Conservation (phyloP, 2,888 invertebrate species). For the Notocelia uddmanniana region DNA sequence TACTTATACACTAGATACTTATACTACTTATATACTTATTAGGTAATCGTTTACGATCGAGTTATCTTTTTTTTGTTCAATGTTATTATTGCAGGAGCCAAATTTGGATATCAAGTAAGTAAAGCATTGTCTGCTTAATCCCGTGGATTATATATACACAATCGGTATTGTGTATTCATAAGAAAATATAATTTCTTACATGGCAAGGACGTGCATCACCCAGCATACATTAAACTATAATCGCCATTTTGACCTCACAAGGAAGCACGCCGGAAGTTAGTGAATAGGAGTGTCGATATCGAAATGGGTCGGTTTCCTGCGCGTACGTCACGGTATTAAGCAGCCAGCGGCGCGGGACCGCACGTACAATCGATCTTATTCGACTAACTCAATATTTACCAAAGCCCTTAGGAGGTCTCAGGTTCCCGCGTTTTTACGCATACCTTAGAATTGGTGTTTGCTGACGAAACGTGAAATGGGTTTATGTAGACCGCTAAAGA, state of each 20-base stretch:
- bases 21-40: too few relatives aligned
- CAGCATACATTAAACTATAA: constrained; percentile 30
- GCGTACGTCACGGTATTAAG: constrained; percentile 48
- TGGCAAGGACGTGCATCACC: constrained; percentile 24
- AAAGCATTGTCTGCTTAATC: too few relatives aligned
- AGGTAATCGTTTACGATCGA: too few relatives aligned
- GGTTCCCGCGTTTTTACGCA: constrained; percentile 41
- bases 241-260: constrained; percentile 25
- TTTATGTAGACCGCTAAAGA: constrained; percentile 1
- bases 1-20: too few relatives aligned
- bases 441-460: constrained; percentile 22
- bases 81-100: too few relatives aligned
- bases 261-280: constrained; percentile 35
- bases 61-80: too few relatives aligned
- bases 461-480: not conserved
- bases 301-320: constrained; percentile 46
- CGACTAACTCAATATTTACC: constrained; percentile 71
- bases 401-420: constrained; percentile 39
- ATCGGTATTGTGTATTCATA: not conserved
- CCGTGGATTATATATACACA: too few relatives aligned
- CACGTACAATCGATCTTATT: constrained; percentile 69
- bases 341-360: constrained; percentile 61
- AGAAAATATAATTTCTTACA: constrained; percentile 1
- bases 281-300: constrained; percentile 30
- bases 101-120: too few relatives aligned